These are phyloP conservation scores for Parochlus steinenii DNA, from an alignment of 2,888 invertebrate genomes.

Conservation along the genomic window DNA sequence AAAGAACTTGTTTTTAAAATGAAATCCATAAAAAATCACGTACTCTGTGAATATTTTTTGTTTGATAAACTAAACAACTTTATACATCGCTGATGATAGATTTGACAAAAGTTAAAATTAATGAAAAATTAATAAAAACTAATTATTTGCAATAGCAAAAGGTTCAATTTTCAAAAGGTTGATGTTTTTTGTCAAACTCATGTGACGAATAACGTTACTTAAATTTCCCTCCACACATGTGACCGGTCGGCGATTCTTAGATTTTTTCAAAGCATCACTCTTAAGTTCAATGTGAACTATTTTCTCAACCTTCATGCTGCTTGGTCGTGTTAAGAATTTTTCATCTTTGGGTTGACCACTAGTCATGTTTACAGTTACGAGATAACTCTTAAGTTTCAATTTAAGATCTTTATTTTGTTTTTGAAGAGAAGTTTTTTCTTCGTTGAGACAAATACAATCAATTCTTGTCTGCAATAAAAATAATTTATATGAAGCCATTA, in stretches of 20 bases:
- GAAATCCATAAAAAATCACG: no score
- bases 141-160: conserved; percentile 7
- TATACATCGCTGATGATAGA: no score
- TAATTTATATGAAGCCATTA: no score
- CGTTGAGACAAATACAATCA: conserved; percentile 34
- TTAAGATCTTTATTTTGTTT: conserved; percentile 48
- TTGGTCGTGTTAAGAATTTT: conserved; percentile 24
- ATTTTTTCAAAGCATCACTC: conserved; percentile 13
- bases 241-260: conserved; percentile 27
- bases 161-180: no score
- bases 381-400: conserved; percentile 40
- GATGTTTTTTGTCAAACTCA: conserved; percentile 28
- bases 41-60: no score
- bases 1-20: no score
- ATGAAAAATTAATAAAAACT: no score
- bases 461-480: no score
- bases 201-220: conserved; percentile 38
- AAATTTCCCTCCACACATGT: conserved; percentile 42
- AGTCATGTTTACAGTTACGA: conserved; percentile 39
- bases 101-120: no score
- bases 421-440: conserved; percentile 26
- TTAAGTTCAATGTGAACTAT: conserved; percentile 21
- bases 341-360: conserved; percentile 21
- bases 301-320: conserved; percentile 28
- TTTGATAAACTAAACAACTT: no score